Base-by-base conservation (phyloP, 2,113 vertebrate genomes). In the Colaptes auratus region DNA sequence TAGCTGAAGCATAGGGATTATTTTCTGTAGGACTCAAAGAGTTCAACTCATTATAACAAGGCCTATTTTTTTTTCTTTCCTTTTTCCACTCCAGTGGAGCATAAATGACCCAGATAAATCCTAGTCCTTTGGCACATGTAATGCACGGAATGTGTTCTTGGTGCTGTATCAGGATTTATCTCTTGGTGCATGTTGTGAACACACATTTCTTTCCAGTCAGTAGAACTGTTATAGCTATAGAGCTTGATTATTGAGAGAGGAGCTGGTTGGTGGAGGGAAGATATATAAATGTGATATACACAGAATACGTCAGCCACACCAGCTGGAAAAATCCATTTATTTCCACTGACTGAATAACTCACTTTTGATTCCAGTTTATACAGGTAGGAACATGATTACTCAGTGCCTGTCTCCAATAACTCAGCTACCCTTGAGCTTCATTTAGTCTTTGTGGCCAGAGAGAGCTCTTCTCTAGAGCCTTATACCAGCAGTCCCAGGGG, bases 41-140 rank as follows among this genome's bases (percentile, higher is more conserved):
- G 30, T 53, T 33, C 79, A 88, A 92, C 94, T 95, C 88, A 69
- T 95, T 95, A 95, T 44, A 94, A 61, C n/a, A 91, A 90, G 75
- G 14, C 36, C 73, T 80, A 72, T 61, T 95, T 95, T 58, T 48
- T 92, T 39, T 39, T 39, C n/a, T n/a, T n/a, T 3, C 23, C n/a
- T 61, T 94, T 93, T 95, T 95, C 91, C 85, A 92, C 94, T 95
- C 94, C 85, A 94, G 85, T 92, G 93, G n/a, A 95, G 96, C 95
- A 95, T 96, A 97, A 96, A 95, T 96, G 95, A 95, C 94, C 94
- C 4, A 2, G 94, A 96, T 96, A 97, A 97, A 96, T 97, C 85
- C 89, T 96, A 77, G 48, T 95, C 21, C 69, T 96, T 88, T 95
- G 95, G 94, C 96, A 95, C 91, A 75, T 95, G 94, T 93, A 96